Percentiles rank a stretch among this genome's conserved stretches.
phyloP scores from a whole-genome alignment of 2,797 vertebrate species.

The Morelia viridis region DNA sequence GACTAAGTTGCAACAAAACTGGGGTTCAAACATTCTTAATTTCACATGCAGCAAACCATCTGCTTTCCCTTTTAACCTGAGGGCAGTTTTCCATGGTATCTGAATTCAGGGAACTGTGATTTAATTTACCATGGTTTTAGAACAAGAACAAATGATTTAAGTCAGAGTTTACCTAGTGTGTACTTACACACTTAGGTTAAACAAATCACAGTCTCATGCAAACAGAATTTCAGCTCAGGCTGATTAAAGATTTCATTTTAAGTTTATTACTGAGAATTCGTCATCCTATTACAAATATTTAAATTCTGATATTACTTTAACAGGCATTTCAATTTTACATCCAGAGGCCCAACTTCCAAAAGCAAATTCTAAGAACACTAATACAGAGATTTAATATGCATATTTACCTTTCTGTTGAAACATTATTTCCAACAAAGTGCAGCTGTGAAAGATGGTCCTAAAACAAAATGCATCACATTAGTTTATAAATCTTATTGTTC shows the following conservation, averaged over 20 bases:
- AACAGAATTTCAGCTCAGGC: background rate
- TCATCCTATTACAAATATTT: background rate
- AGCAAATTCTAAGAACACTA: background rate
- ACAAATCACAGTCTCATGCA: background rate
- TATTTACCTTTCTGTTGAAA: slow-evolving; percentile 87
- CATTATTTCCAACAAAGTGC: slow-evolving; percentile 83
- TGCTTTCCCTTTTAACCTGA: background rate
- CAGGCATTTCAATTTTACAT: background rate
- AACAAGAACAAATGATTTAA: background rate
- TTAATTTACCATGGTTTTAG: background rate
- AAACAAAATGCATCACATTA: slow-evolving; percentile 60
- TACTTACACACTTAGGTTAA: background rate
- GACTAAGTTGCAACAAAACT: background rate
- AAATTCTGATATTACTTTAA: background rate
- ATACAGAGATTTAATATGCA: background rate
- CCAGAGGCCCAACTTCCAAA: background rate
- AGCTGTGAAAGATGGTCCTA: slow-evolving; percentile 93
- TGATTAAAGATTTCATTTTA: background rate
- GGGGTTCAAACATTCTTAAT: background rate
- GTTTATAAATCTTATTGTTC: slow-evolving; percentile 29
- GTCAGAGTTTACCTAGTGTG: background rate
- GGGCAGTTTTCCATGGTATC: background rate
- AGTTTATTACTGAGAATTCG: background rate
- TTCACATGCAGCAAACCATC: background rate
- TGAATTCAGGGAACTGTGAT: background rate